Base-by-base conservation (phyloP, 2,797 vertebrate genomes). In the Tolypeutes matacus region DNA sequence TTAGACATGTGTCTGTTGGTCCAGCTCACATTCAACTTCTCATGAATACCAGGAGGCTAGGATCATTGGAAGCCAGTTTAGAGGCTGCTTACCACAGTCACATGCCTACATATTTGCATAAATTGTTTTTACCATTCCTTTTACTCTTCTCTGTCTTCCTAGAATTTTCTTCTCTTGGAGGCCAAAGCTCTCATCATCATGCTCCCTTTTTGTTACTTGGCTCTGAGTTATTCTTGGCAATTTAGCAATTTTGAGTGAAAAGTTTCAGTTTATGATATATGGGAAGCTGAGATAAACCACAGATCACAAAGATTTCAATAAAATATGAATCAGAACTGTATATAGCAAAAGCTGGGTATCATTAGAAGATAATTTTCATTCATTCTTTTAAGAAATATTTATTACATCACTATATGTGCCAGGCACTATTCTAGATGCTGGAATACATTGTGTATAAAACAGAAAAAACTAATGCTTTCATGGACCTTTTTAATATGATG, bases 351-450 rank as follows among this genome's bases (percentile, higher is more conserved):
- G n/a, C 18, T 53, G 11, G 15, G 27, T 93, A 75, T 60, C 34
- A 75, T 83, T 83, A 92, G 83, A 95, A 64, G 14, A 81, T 81
- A 86, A 56, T 65, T 85, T 72, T 72, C 17, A 82, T 83, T 72
- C 8, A 60, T 91, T 95, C 53, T 72, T 69, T 91, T 31, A 69
- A 34, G 73, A 77, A 82, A 42, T 73, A 78, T 11, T 93, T 83
- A 42, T 60, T 46, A 14, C 86, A 53, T 67, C 17, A 69, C 27
- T 76, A 7, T 29, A 51, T 69, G 21, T 42, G 23, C 49, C 93
- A 42, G 53, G 23, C 14, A 65, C 70, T 46, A 1, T 87, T 75
- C n/a, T 76, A 62, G 56, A 70, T 36, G 53, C 34, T 72, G 56
- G 72, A 23, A 85, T 76, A 72, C 7, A 78, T 90, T n/a, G 29